These are phyloP conservation scores for Coranthus polyacanthus DNA, from an alignment of 2,797 vertebrate genomes.

Conservation along the genomic window DNA sequence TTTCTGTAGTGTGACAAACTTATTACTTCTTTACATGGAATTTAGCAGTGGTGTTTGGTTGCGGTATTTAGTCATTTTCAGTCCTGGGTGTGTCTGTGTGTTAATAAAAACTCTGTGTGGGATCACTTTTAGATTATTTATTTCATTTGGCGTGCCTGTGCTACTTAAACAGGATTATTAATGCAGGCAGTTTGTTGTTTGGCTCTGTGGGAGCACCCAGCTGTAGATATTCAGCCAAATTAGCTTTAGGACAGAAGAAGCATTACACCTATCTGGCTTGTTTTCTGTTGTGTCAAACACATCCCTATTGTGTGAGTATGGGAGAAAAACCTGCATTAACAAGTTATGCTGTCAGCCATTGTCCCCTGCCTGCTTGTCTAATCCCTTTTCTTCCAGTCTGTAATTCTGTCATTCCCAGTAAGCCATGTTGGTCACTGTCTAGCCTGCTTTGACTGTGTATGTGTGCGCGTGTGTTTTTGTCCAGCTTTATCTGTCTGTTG, in stretches of 20 bases:
- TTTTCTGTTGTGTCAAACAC: conserved; percentile 21
- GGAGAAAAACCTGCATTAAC: conserved; percentile 12
- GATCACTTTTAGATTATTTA: conserved; percentile 4
- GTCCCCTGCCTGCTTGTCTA: conserved; percentile 58
- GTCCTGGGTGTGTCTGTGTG: conserved; percentile 8
- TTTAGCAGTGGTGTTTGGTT: background rate
- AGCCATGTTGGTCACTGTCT: conserved; percentile 59
- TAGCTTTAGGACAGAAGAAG: background rate
- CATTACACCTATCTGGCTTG: conserved; percentile 16
- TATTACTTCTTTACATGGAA: too few species aligned
- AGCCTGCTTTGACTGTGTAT: conserved; percentile 31
- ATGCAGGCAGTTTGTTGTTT: conserved; percentile 5
- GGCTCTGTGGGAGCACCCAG: conserved; percentile 14
- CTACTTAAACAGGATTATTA: conserved; percentile 29
- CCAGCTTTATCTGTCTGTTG: conserved; percentile 40
- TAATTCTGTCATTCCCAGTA: conserved; percentile 67
- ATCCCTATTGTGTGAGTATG: conserved; percentile 16
- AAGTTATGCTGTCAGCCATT: conserved; percentile 47
- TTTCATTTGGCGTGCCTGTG: conserved; percentile 14
- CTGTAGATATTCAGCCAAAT: conserved; percentile 27
- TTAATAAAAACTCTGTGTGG: background rate
- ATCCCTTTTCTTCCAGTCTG: conserved; percentile 77
- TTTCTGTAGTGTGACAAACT: too few species aligned
- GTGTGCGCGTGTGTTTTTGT: conserved; percentile 28
- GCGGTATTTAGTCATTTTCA: conserved; percentile 5